These are phyloP conservation scores for Erebia palarica DNA, from an alignment of 2,888 invertebrate genomes.

Conservation along the genomic window DNA sequence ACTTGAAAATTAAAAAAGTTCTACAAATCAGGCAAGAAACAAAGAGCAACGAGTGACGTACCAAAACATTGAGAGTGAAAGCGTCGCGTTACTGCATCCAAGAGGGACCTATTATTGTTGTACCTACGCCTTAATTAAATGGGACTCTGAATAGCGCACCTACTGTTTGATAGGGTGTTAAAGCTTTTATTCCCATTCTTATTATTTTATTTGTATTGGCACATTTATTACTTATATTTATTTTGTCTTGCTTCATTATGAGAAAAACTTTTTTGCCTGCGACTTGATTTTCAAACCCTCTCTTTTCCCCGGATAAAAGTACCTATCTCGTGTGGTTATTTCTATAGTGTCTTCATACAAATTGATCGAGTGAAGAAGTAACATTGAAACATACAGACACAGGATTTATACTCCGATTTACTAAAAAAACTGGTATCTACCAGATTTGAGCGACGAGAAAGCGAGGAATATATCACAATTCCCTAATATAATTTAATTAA, in stretches of 20 bases:
- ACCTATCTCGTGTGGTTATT: no score
- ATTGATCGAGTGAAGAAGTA: no score
- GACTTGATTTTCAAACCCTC: not conserved
- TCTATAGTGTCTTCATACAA: no score
- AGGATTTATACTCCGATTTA: no score
- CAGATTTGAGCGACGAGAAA: no score
- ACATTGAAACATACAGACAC: no score
- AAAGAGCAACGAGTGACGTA: constrained; percentile 16
- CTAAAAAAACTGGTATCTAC: no score
- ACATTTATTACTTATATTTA: no score
- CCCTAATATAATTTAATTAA: no score
- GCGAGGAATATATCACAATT: no score
- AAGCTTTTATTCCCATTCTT: constrained; percentile 17
- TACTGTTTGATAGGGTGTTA: constrained; percentile 38
- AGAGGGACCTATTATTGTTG: constrained; percentile 28
- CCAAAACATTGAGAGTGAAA: constrained; percentile 16
- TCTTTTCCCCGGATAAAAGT: no score
- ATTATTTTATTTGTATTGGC: constrained; percentile 32
- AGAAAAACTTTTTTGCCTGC: not conserved
- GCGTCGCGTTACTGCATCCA: constrained; percentile 13
- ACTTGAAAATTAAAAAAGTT: not conserved
- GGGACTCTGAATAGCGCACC: constrained; percentile 36
- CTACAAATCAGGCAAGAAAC: constrained; percentile 5
- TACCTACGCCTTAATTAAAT: constrained; percentile 39
- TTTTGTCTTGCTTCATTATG: constrained; percentile 2